phyloP scores from a whole-genome alignment of 2,888 invertebrate species.

The Neocrepidodera transversa region DNA sequence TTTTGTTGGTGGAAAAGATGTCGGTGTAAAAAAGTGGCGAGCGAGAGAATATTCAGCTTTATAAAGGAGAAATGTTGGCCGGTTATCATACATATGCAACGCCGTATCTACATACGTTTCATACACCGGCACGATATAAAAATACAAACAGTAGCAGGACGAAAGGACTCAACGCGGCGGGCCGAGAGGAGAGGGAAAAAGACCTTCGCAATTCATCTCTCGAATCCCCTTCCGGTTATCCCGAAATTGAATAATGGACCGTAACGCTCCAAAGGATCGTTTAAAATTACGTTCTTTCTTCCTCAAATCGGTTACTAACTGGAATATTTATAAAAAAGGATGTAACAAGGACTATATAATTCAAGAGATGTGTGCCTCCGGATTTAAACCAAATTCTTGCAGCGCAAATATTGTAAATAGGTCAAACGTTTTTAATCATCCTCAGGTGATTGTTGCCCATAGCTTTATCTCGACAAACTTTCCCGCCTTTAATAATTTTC shows the following conservation, averaged over 20 bases:
- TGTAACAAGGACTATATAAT: too few relatives aligned
- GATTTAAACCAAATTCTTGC: too few relatives aligned
- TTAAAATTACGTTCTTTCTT: slow-evolving; percentile 17
- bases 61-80: slow-evolving; percentile 53
- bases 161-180: slow-evolving; percentile 17
- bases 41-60: slow-evolving; percentile 49
- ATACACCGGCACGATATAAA: slow-evolving; percentile 52
- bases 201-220: slow-evolving; percentile 54
- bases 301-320: not conserved
- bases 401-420: too few relatives aligned
- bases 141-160: slow-evolving; percentile 48
- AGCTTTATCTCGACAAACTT: too few relatives aligned
- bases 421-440: too few relatives aligned
- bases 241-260: slow-evolving; percentile 56
- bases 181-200: slow-evolving; percentile 13
- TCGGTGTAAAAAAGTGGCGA: slow-evolving; percentile 35
- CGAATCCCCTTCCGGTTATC: slow-evolving; percentile 36
- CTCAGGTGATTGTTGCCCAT: too few relatives aligned
- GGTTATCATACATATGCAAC: slow-evolving; percentile 60
- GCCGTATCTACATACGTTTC: slow-evolving; percentile 57
- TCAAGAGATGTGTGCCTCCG: too few relatives aligned
- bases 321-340: not conserved
- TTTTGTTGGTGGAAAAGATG: slow-evolving; percentile 35
- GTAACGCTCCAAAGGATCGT: slow-evolving; percentile 47
- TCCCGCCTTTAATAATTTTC: too few relatives aligned